These are phyloP conservation scores for Pristionchus fissidentatus DNA, from an alignment of 2,888 invertebrate genomes.

Conservation along the genomic window DNA sequence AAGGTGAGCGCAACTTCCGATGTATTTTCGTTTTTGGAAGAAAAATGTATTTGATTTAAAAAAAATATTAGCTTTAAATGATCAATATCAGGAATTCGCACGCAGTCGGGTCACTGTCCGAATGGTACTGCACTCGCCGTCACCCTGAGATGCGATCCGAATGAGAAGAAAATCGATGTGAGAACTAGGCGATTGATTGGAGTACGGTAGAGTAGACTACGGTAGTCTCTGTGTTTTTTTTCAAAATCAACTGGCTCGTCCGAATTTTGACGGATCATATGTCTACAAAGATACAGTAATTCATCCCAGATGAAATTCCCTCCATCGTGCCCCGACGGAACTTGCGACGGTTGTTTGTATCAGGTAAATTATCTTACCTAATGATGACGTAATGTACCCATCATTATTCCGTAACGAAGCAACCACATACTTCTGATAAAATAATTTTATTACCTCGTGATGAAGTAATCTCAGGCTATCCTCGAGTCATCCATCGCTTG, in stretches of 20 bases:
- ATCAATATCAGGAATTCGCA: background rate
- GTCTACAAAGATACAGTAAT: too few species aligned
- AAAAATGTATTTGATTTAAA: too few species aligned
- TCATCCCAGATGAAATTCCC: slow-evolving; percentile 65
- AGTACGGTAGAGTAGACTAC: background rate
- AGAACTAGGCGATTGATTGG: background rate
- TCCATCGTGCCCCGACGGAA: slow-evolving; percentile 77
- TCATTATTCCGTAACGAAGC: background rate
- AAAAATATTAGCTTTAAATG: too few species aligned
- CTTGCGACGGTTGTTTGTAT: slow-evolving; percentile 81
- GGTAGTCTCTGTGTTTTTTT: background rate
- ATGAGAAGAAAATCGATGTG: slow-evolving; percentile 55
- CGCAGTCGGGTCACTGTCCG: slow-evolving; percentile 76
- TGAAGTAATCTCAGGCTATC: slow-evolving; percentile 59
- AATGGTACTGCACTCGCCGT: slow-evolving; percentile 79
- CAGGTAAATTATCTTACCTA: slow-evolving; percentile 19
- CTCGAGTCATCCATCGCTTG: slow-evolving; percentile 78
- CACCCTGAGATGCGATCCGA: slow-evolving; percentile 79
- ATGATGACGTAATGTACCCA: background rate
- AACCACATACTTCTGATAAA: background rate
- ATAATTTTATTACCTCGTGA: background rate
- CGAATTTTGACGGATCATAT: too few species aligned
- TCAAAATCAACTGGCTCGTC: too few species aligned
- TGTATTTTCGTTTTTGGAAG: background rate
- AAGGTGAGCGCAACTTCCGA: too few species aligned